Evolutionary conservation across 2,888 invertebrate species (phyloP).

Genomic region (Cephalotes varians): DNA sequence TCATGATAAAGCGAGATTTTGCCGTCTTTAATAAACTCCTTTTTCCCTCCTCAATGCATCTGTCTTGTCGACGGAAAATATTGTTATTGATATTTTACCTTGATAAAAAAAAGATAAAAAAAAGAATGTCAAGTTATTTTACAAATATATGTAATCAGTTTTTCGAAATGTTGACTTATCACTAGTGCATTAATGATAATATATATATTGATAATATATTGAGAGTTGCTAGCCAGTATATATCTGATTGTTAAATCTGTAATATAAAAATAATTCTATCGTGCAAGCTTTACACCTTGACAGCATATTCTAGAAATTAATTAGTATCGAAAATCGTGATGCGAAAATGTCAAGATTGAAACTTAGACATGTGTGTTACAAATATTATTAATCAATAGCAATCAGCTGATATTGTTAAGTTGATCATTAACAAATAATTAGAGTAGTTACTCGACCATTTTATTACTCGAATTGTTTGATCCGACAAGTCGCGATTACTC

Average conservation of each 20-base stretch:
- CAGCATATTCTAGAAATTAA: neutral
- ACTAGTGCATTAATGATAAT: neutral
- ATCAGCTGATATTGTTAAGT: neutral
- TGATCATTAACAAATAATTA: neutral
- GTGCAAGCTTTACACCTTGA: too few species aligned
- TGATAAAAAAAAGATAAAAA: neutral
- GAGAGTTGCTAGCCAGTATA: neutral
- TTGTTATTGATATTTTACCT: slow-evolving; percentile 27
- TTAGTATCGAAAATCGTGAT: neutral
- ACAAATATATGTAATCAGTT: neutral
- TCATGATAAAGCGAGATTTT: slow-evolving; percentile 5
- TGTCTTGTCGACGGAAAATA: neutral
- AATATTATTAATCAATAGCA: neutral
- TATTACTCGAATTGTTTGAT: neutral
- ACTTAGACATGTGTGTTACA: neutral
- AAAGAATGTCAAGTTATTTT: neutral
- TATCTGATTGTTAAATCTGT: neutral
- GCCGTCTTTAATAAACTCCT: slow-evolving; percentile 34
- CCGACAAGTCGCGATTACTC: neutral
- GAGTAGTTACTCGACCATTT: neutral
- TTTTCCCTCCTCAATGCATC: neutral
- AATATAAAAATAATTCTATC: neutral
- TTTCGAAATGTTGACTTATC: neutral
- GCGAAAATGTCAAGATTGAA: neutral
- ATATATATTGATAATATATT: neutral